Evolutionary conservation across 2,888 invertebrate species (phyloP).

Genomic region (Philopedon plagiatum): DNA sequence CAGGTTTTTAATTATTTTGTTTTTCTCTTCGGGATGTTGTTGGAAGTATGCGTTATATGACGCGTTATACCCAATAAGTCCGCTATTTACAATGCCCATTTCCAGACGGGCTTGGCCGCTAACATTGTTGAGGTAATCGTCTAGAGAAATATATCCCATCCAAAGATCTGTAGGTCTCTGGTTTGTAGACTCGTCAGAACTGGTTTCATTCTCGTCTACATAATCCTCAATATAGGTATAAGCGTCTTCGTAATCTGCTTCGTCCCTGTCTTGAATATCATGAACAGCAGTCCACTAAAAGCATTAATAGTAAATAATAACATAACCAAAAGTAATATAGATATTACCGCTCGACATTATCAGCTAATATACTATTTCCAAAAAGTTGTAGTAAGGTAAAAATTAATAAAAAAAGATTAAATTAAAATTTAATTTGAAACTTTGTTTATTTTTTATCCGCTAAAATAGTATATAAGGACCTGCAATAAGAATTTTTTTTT

Average conservation of each 20-base stretch:
- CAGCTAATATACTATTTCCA: no score
- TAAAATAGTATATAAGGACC: no score
- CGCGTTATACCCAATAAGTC: slow-evolving; percentile 60
- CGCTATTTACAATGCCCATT: slow-evolving; percentile 65
- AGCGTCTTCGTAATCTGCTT: slow-evolving; percentile 67
- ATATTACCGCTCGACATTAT: no score
- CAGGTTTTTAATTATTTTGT: slow-evolving; percentile 78
- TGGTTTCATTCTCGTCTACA: slow-evolving; percentile 38
- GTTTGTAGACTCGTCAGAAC: slow-evolving; percentile 54
- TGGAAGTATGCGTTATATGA: slow-evolving; percentile 61
- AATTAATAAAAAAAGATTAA: no score
- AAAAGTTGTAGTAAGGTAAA: no score
- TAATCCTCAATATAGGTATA: slow-evolving; percentile 58
- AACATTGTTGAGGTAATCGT: slow-evolving; percentile 55
- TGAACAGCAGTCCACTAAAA: slow-evolving; percentile 92
- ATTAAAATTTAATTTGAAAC: no score
- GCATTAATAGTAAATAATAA: not conserved
- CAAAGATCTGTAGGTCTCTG: slow-evolving; percentile 65
- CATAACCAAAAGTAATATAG: not conserved
- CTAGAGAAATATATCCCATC: slow-evolving; percentile 66
- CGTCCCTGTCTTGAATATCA: slow-evolving; percentile 84
- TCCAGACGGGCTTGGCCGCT: slow-evolving; percentile 50
- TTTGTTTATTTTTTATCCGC: no score
- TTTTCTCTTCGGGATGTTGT: slow-evolving; percentile 62
- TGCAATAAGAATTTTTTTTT: no score